Evolutionary conservation across 1,140 invertebrate species (phyloP).

Genomic region (Leptinotarsa defecta): DNA sequence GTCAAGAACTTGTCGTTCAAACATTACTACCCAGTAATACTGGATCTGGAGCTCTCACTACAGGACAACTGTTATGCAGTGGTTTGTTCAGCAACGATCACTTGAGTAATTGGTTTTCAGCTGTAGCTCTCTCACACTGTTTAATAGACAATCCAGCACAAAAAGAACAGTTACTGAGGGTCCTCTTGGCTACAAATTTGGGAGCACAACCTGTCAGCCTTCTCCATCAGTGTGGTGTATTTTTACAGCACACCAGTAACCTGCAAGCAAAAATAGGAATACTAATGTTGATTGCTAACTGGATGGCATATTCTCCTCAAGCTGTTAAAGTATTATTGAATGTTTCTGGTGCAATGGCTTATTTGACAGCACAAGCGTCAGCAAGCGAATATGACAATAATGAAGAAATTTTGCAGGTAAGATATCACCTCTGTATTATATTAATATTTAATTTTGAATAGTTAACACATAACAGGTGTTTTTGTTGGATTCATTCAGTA

Average conservation of each 20-base stretch:
- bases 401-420: conserved; percentile 79
- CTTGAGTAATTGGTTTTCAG: conserved; percentile 96
- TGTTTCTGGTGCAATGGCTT: conserved; percentile 79
- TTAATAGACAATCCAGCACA: conserved; percentile 87
- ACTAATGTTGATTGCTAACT: conserved; percentile 87
- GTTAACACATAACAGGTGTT: no score
- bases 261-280: conserved; percentile 90
- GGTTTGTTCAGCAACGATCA: conserved; percentile 90
- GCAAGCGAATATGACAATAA: conserved; percentile 84
- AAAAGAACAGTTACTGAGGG: conserved; percentile 91
- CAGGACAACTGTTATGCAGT: conserved; percentile 91
- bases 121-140: conserved; percentile 87
- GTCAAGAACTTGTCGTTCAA: conserved; percentile 85
- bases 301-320: conserved; percentile 83
- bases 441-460: no score
- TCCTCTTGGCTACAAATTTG: conserved; percentile 85
- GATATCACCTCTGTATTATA: background rate
- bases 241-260: conserved; percentile 84
- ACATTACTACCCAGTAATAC: conserved; percentile 80
- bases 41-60: conserved; percentile 59
- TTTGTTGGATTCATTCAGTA: no score
- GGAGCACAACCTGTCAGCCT: conserved; percentile 85
- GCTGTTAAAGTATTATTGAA: conserved; percentile 85
- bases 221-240: conserved; percentile 82
- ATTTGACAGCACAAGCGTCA: conserved; percentile 77